Evolutionary conservation across 2,888 invertebrate species (phyloP).

Genomic region (Plebejus melissa): DNA sequence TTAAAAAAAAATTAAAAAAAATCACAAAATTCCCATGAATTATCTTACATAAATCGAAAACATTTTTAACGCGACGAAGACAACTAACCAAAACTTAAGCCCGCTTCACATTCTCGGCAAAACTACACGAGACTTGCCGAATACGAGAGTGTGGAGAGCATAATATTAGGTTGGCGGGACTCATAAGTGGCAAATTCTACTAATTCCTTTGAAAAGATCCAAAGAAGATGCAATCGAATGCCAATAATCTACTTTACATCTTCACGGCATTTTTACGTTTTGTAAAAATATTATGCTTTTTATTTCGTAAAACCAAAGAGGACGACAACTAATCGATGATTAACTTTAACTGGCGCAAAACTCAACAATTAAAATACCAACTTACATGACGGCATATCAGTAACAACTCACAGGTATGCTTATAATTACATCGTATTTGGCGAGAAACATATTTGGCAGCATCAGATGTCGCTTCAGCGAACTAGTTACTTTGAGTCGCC

Average conservation of each 20-base stretch:
- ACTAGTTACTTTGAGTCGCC: constrained; percentile 62
- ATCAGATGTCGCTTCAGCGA: constrained; percentile 53
- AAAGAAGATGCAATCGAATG: neutral
- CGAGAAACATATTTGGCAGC: neutral
- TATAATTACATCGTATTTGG: constrained; percentile 13
- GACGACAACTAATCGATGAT: neutral
- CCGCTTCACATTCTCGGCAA: too few relatives aligned
- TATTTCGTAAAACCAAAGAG: too few relatives aligned
- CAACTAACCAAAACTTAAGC: too few relatives aligned
- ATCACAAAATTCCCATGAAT: neutral
- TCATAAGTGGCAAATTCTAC: too few relatives aligned
- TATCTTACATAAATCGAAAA: too few relatives aligned
- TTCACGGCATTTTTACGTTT: neutral
- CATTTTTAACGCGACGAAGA: too few relatives aligned
- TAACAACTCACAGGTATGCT: constrained; percentile 25
- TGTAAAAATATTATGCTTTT: neutral
- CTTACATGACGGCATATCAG: neutral
- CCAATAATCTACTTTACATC: neutral
- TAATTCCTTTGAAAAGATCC: too few relatives aligned
- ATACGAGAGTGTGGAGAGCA: too few relatives aligned
- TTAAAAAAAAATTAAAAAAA: neutral
- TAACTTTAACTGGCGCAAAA: neutral
- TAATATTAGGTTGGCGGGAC: too few relatives aligned
- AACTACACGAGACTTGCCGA: too few relatives aligned
- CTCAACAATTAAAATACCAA: neutral